phyloP scores from a whole-genome alignment of 2,797 vertebrate species.

The Xenentodon cancila region DNA sequence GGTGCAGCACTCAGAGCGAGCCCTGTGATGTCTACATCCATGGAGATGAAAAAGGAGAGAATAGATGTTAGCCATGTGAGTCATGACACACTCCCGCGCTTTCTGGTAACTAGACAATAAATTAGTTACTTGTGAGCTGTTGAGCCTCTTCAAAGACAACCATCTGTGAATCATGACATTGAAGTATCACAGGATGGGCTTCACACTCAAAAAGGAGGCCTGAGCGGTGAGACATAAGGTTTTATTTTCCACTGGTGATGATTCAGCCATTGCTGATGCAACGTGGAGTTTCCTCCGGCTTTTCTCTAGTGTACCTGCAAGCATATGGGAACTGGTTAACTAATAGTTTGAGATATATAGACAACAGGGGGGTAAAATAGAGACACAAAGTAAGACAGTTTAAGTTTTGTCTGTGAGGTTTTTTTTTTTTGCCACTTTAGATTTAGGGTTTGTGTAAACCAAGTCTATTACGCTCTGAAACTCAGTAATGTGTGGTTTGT shows the following conservation, averaged over 20 bases:
- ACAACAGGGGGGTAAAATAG: neutral
- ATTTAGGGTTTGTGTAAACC: too few species aligned
- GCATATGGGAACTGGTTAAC: neutral
- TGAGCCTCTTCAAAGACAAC: slow-evolving; percentile 33
- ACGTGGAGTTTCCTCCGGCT: neutral
- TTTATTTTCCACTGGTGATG: neutral
- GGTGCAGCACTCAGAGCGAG: slow-evolving; percentile 50
- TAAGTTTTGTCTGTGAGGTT: neutral
- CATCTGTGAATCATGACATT: slow-evolving; percentile 18
- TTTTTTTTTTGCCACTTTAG: too few species aligned
- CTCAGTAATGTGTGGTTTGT: too few species aligned
- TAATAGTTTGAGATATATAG: neutral
- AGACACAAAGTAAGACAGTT: neutral
- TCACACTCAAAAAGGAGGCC: slow-evolving; percentile 15
- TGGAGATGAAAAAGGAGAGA: slow-evolving; percentile 54
- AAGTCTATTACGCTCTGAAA: too few species aligned
- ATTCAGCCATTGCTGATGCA: slow-evolving; percentile 1
- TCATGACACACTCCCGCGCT: slow-evolving; percentile 36
- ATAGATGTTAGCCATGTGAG: slow-evolving; percentile 53
- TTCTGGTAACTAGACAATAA: slow-evolving; percentile 42
- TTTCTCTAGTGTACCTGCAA: neutral
- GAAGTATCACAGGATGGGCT: slow-evolving; percentile 18
- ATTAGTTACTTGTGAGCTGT: slow-evolving; percentile 38
- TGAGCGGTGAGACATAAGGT: slow-evolving; percentile 3
- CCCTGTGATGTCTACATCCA: slow-evolving; percentile 61